Base-by-base conservation (phyloP, 2,888 invertebrate genomes). In the Zonitis immaculata region DNA sequence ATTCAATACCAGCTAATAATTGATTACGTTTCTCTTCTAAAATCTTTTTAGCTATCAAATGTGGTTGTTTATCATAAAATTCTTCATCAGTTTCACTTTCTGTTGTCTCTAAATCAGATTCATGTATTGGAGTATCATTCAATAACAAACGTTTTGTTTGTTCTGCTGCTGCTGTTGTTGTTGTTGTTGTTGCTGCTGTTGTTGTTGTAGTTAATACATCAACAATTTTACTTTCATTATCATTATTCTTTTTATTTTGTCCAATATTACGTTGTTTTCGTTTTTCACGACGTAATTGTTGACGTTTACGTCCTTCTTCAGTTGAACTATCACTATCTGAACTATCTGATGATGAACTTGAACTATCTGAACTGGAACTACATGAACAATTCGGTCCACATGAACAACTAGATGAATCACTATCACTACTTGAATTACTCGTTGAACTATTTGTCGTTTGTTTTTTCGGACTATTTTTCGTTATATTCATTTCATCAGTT, bases 41-140 rank as follows among this genome's bases (percentile, higher is more conserved):
- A 49, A 89, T 64, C 70, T 89, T 88, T 60, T 81, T 87, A 1
- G 88, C 89, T 55, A 87, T 73, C 66, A 80, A 81, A 65, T 90
- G 89, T 0, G 91, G 91, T 73, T 90, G 83, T 65, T 89, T 83
- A 70, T 92, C 91, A 70, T 91, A 92, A 73, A 91, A 91, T 63
- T 91, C 91, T 76, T 91, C 91, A 72, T 91, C 91, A 0, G 91
- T 91, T 59, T 89, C 89, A 45, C 89, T 87, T 73, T 91, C 88
- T 12, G 88, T 86, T 0, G 92, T 92, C 63, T 91, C 91, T 47
- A 92, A 79, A 75, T 93, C 92, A 0, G 90, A 88, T 76, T 93
- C 93, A 28, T 83, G 80, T 56, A 91, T 84, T 1, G 84, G 77
- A 1, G 82, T 80, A 63, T 87, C 86, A 0, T 77, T 45, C 9